Conservation (phyloP, 2,113 vertebrate species). For the Rhombomys opimus region DNA sequence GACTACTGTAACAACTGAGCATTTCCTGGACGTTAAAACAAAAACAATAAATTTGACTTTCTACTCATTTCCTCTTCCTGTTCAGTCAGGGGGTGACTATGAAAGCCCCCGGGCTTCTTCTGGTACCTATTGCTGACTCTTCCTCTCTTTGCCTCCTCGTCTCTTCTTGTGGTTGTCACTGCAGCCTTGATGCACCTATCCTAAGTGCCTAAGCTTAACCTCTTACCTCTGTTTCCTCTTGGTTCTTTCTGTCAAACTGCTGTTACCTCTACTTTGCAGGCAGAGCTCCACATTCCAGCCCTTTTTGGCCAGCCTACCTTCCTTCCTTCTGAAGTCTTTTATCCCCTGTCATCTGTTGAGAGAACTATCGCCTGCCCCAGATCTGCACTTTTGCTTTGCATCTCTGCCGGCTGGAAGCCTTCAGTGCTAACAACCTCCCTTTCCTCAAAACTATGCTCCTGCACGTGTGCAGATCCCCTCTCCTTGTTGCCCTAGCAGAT, state of each 20-base stretch:
- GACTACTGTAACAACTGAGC: neutral
- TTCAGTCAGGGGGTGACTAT: neutral
- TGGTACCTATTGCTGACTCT: fast-evolving
- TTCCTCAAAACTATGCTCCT: neutral
- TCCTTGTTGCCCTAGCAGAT: too few relatives aligned
- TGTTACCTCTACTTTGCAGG: neutral
- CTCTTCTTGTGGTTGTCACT: neutral
- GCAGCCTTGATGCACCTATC: neutral
- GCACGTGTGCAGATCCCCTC: fast-evolving
- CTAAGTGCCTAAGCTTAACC: neutral
- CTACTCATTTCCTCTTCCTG: too few relatives aligned
- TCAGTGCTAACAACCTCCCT: fast-evolving
- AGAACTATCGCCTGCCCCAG: fast-evolving
- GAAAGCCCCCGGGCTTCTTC: too few relatives aligned
- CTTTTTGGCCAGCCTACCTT: neutral
- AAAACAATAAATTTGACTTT: neutral
- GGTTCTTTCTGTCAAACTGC: neutral
- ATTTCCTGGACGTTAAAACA: neutral
- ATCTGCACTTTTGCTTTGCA: too few relatives aligned
- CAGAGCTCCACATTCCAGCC: neutral
- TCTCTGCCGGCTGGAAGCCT: neutral
- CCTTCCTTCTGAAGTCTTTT: neutral
- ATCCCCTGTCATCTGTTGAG: fast-evolving
- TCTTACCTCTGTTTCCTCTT: neutral
- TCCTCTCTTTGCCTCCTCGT: fast-evolving